These are phyloP conservation scores for Kryphioiulus occultus DNA, from an alignment of 2,888 invertebrate species.

Conservation along the genomic window DNA sequence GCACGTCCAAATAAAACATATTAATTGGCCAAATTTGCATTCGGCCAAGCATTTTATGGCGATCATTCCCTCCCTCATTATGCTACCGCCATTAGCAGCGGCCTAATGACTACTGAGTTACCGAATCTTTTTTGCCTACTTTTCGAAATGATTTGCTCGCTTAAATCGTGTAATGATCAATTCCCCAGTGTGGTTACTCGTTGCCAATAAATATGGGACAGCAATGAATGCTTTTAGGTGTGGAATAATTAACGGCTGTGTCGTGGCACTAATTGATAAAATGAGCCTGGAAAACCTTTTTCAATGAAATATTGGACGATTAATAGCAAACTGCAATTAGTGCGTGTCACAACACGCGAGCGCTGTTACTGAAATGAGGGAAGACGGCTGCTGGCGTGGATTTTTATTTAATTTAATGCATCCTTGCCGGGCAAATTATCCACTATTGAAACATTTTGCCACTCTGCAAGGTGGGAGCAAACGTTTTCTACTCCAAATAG, in stretches of 20 bases:
- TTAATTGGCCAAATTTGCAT: constrained; percentile 7
- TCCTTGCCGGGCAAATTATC: background rate
- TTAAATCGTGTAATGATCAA: constrained; percentile 21
- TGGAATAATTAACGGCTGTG: constrained; percentile 31
- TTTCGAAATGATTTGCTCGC: constrained; percentile 8
- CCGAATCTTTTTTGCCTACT: background rate
- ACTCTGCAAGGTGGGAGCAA: background rate
- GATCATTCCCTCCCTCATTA: background rate
- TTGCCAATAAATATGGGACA: constrained; percentile 26
- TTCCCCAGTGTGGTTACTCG: constrained; percentile 7
- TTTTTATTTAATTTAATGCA: background rate
- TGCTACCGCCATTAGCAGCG: background rate
- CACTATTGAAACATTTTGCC: background rate
- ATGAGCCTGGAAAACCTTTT: constrained; percentile 4
- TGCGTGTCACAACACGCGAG: background rate
- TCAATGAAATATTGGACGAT: constrained; percentile 12
- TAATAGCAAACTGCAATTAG: constrained; percentile 10
- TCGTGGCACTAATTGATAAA: constrained; percentile 20
- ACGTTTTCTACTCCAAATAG: background rate
- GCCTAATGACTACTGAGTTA: constrained; percentile 1
- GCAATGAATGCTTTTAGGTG: constrained; percentile 9
- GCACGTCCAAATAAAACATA: constrained; percentile 4
- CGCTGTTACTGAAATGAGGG: background rate
- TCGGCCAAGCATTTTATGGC: constrained; percentile 20
- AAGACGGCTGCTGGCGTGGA: background rate